Evolutionary conservation across 37 sponge, comb jelly and placozoan genomes (phyloP).

Genomic region (Ephydatia muelleri): DNA sequence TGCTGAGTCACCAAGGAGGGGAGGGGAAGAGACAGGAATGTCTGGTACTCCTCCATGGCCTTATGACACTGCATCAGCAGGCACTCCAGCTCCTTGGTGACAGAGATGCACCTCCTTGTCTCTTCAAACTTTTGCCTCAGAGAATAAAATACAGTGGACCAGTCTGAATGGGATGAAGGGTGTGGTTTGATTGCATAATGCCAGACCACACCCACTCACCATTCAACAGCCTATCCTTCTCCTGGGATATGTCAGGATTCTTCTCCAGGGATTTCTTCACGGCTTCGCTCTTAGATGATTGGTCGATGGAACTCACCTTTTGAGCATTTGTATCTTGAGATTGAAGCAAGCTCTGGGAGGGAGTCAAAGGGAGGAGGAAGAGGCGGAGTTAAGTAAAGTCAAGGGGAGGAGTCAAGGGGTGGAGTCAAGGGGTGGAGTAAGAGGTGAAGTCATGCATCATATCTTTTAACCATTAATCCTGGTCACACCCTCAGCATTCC

Average conservation of each 20-base stretch:
- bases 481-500: too few relatives aligned
- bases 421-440: neutral
- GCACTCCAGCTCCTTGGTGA: constrained; percentile 34
- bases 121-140: constrained; percentile 24
- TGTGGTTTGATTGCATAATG: neutral
- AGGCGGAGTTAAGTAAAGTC: neutral
- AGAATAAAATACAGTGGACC: constrained; percentile 19
- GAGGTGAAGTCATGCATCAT: neutral
- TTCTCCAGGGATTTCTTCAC: constrained; percentile 47
- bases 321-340: constrained; percentile 22
- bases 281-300: constrained; percentile 45
- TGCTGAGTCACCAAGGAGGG: constrained; percentile 50
- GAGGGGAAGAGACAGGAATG: constrained; percentile 24
- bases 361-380: neutral
- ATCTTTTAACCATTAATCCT: constrained; percentile 48
- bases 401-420: neutral
- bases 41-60: constrained; percentile 4
- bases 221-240: constrained; percentile 44
- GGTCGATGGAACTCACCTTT: constrained; percentile 43
- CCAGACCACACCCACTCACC: constrained; percentile 3
- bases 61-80: neutral
- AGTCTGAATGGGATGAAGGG: constrained; percentile 19
- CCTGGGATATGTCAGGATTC: constrained; percentile 75
- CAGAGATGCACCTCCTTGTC: constrained; percentile 21
- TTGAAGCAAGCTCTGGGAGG: constrained; percentile 9